phyloP scores from a whole-genome alignment of 2,113 vertebrate genomes.

The Chascanopsetta lugubris region DNA sequence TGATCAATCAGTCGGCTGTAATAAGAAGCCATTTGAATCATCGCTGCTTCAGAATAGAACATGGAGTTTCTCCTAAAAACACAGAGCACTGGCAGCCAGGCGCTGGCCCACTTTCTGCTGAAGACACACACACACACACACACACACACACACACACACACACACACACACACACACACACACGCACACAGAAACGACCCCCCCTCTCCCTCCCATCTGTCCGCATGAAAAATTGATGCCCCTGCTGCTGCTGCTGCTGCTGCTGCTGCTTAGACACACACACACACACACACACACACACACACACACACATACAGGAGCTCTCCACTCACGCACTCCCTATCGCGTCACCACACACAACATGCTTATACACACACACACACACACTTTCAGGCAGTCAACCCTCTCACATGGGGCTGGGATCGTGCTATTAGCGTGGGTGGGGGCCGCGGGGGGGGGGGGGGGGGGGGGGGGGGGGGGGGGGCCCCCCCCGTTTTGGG shows the following conservation, averaged over 20 bases:
- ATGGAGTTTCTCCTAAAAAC: conserved; percentile 58
- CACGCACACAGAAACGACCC: neutral
- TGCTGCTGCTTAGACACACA: no score
- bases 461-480: conserved; percentile 11
- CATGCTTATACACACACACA: conserved; percentile 34
- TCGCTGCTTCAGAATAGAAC: conserved; percentile 53
- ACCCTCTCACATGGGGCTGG: neutral
- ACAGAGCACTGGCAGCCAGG: conserved; percentile 24
- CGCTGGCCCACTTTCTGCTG: conserved; percentile 64
- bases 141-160: conserved; percentile 22
- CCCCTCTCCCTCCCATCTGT: conserved; percentile 71
- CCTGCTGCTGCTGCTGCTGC: conserved; percentile 57
- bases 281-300: conserved; percentile 23
- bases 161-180: conserved; percentile 5
- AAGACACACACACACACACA: conserved; percentile 13
- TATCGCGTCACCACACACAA: conserved; percentile 37
- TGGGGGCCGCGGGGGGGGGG: conserved; percentile 5
- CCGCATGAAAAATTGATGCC: conserved; percentile 81
- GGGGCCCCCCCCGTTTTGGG: no score
- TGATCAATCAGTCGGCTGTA: neutral
- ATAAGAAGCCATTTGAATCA: neutral
- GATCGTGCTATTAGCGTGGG: conserved; percentile 7
- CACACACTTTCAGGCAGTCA: conserved; percentile 20
- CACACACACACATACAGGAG: conserved; percentile 8
- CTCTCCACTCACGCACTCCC: neutral